These are phyloP conservation scores for Noctua pronuba DNA, from an alignment of 2,888 invertebrate genomes.

Conservation along the genomic window DNA sequence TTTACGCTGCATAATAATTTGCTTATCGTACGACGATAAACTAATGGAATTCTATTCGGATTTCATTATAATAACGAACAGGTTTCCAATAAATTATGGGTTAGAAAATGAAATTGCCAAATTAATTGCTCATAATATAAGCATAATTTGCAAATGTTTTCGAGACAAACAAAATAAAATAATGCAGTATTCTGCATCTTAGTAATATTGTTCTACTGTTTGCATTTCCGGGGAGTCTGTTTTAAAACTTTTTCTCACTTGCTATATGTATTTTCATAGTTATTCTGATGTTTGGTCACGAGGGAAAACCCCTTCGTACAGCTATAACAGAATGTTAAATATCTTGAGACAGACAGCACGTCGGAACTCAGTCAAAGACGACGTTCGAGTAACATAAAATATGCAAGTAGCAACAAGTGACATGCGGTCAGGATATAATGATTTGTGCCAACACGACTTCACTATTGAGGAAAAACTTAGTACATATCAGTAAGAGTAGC, in stretches of 20 bases:
- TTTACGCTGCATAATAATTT: constrained; percentile 75
- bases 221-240: not conserved
- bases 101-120: constrained; percentile 70
- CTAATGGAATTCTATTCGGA: constrained; percentile 73
- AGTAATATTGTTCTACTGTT: not conserved
- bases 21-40: constrained; percentile 73
- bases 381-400: constrained; percentile 29
- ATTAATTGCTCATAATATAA: constrained; percentile 64
- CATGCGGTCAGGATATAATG: constrained; percentile 30
- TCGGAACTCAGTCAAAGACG: constrained; percentile 21
- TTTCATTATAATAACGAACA: constrained; percentile 76
- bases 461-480: constrained; percentile 47
- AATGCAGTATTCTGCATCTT: constrained; percentile 34
- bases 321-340: constrained; percentile 35
- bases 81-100: constrained; percentile 72
- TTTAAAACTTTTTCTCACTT: constrained; percentile 2
- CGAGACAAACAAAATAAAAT: constrained; percentile 55
- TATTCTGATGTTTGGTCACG: constrained; percentile 5
- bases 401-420: constrained; percentile 31
- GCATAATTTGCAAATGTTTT: constrained; percentile 64
- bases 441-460: constrained; percentile 26
- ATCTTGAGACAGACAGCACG: constrained; percentile 39
- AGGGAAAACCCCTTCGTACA: constrained; percentile 11
- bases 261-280: constrained; percentile 8
- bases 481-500: constrained; percentile 19